A percentile compares a stretch with the other conserved stretches of the same genome.
Evolutionary conservation across 2,888 invertebrate genomes (phyloP).

Genomic region (Drosophila leonis): DNA sequence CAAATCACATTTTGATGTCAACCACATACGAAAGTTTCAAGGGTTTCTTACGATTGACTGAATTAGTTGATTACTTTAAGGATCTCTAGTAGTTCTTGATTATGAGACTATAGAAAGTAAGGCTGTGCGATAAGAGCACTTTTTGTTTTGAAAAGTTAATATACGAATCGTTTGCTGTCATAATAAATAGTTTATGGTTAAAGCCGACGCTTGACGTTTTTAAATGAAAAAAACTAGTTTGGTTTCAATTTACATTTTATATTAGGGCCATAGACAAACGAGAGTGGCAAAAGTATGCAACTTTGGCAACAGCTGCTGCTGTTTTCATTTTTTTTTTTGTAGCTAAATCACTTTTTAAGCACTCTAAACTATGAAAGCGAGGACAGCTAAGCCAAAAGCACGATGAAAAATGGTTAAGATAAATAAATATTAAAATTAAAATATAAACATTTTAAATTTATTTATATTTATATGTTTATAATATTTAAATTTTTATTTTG

Average conservation of each 20-base stretch:
- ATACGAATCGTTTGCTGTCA: not conserved
- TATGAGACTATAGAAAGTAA: not conserved
- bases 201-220: not conserved
- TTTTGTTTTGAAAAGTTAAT: not conserved
- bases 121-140: not conserved
- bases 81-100: not conserved
- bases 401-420: not conserved
- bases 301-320: conserved; percentile 8
- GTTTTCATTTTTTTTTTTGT: not conserved
- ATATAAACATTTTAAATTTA: too few species aligned
- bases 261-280: conserved; percentile 1
- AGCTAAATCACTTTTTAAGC: conserved; percentile 10
- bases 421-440: not conserved
- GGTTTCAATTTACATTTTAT: conserved; percentile 15
- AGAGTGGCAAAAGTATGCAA: not conserved
- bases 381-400: not conserved
- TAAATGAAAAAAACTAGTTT: conserved; percentile 7
- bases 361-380: not conserved
- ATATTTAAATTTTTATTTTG: not conserved
- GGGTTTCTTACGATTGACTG: conserved; percentile 27
- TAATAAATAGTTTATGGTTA: not conserved
- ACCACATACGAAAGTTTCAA: conserved; percentile 38
- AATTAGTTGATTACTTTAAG: conserved; percentile 1
- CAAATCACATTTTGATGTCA: conserved; percentile 41
- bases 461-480: too few species aligned